Conservation (phyloP, 2,888 invertebrate species). For the Tetramorium bicarinatum region DNA sequence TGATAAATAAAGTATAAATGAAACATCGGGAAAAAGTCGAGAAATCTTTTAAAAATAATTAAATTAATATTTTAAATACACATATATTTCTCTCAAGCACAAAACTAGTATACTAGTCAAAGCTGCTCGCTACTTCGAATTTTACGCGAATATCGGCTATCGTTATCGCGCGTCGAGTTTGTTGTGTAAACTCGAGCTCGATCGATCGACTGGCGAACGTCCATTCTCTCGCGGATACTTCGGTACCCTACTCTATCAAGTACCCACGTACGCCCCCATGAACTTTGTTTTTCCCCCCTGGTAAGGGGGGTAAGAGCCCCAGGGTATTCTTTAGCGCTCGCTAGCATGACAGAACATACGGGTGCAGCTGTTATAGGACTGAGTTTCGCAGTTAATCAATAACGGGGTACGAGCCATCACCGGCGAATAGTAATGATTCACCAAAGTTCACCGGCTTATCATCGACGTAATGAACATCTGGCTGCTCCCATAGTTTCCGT, state of each 20-base stretch:
- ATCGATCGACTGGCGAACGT: slow-evolving; percentile 30
- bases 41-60: too few species aligned
- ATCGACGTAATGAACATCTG: slow-evolving; percentile 48
- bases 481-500: neutral
- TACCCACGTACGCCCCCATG: slow-evolving; percentile 67
- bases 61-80: too few species aligned
- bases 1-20: neutral
- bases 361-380: slow-evolving; percentile 77
- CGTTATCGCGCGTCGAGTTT: slow-evolving; percentile 21
- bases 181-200: slow-evolving; percentile 6
- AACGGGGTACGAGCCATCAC: slow-evolving; percentile 52
- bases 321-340: slow-evolving; percentile 74
- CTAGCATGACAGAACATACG: slow-evolving; percentile 76
- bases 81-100: neutral
- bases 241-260: slow-evolving; percentile 26
- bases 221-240: slow-evolving; percentile 32
- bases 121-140: neutral
- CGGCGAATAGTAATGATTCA: slow-evolving; percentile 46
- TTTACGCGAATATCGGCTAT: neutral
- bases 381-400: slow-evolving; percentile 73
- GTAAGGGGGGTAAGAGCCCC: slow-evolving; percentile 57
- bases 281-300: slow-evolving; percentile 64
- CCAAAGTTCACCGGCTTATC: slow-evolving; percentile 49
- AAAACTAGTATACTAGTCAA: neutral
- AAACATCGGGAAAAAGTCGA: neutral